Base-by-base conservation (phyloP, 2,797 vertebrate genomes). In the Pseudopleuronectes americanus region DNA sequence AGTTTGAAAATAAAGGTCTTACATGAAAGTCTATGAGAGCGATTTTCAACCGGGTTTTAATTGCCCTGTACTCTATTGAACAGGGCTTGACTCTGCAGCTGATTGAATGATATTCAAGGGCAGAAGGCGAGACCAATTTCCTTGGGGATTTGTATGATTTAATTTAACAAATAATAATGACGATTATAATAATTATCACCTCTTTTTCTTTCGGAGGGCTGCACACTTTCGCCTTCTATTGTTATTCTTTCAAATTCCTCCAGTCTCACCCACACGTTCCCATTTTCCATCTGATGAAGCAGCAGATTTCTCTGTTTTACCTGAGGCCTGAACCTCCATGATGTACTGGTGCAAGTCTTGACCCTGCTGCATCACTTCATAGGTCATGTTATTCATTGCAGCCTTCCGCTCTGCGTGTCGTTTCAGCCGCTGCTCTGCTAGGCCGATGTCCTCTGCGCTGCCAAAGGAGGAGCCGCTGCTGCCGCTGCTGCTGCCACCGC, bases 281-380 rank as follows among this genome's bases (percentile, higher is more conserved):
- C 6, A n/a, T 16, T 6, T 47, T 6, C 24, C 16, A 6, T 28
- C 33, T 53, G 6, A 8, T 2, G 7, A 24, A 21, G 16, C 1
- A 24, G 26, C 17, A 1, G 13, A 7, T 4, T 4, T 28, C 31
- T 23, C 41, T 10, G 28, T 21, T 62, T 63, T 80, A 98, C 97
- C 97, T 94, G 97, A 98, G 38, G 97, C 98, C 82, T 99, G 97
- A 47, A 98, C 97, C 85, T 99, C 97, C 97, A 98, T 98, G 89
- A 99, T 98, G 88, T 99, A 99, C 49, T 99, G 96, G 81, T 98
- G 97, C 70, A 99, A 93, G 84, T 98, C 97, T 56, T 98, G 97
- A 2, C 97, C 97, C 86, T 99, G 97, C 79, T 98, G 97, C 89
- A 99, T 96, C 69, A 98, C 97, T 83, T 99, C 97, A 9, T 97